Percentiles rank a stretch among this genome's conserved stretches.
Evolutionary conservation across 2,888 invertebrate genomes (phyloP).

Genomic region (Drosophila conformis): DNA sequence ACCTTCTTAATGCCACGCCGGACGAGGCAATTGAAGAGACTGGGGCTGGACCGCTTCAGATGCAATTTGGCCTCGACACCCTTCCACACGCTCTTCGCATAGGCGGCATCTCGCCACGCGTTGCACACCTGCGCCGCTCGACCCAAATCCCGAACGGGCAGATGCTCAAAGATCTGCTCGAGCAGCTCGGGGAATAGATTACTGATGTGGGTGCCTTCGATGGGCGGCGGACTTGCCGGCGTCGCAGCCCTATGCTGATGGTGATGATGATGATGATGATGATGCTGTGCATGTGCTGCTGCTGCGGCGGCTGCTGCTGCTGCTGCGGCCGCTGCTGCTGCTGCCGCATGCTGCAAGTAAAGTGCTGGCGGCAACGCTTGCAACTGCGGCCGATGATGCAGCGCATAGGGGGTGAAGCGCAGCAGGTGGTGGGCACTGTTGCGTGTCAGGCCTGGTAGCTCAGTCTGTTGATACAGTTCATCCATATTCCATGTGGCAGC

Average conservation of each 20-base stretch:
- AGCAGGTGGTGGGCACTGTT: constrained; percentile 83
- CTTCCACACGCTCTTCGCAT: constrained; percentile 96
- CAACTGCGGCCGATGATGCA: constrained; percentile 88
- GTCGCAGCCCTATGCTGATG: constrained; percentile 81
- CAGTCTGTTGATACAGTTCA: constrained; percentile 85
- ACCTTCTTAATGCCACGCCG: constrained; percentile 94
- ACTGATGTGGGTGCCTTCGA: constrained; percentile 91
- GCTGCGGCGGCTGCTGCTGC: constrained; percentile 78
- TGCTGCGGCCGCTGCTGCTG: constrained; percentile 76
- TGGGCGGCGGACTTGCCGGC: constrained; percentile 85
- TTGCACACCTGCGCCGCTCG: constrained; percentile 95
- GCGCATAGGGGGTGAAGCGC: constrained; percentile 87
- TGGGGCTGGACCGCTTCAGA: constrained; percentile 92
- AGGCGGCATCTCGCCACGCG: constrained; percentile 96
- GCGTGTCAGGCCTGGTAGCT: constrained; percentile 84
- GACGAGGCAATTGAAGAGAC: constrained; percentile 93
- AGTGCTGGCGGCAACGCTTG: constrained; percentile 82
- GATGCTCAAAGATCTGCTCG: constrained; percentile 95
- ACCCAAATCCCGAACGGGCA: constrained; percentile 95
- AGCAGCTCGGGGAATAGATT: constrained; percentile 96
- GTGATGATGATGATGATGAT: constrained; percentile 83
- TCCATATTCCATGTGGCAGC: constrained; percentile 76
- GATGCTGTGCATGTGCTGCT: constrained; percentile 76
- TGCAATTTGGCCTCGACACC: constrained; percentile 97
- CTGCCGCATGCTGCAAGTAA: constrained; percentile 80